phyloP scores from a whole-genome alignment of 2,113 vertebrate species.

The Pagrus major region DNA sequence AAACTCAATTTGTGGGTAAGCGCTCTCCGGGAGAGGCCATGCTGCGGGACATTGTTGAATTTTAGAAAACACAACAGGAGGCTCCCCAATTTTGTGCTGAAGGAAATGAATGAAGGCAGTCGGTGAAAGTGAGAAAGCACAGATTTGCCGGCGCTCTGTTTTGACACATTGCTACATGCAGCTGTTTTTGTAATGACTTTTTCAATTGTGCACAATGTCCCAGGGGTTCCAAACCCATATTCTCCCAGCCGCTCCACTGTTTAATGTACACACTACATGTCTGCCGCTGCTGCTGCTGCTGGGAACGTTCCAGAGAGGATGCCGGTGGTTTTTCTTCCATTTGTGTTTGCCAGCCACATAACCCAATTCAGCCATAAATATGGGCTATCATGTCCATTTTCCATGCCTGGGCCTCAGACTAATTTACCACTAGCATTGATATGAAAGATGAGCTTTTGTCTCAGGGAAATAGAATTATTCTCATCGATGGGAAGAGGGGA shows the following conservation, averaged over 20 bases:
- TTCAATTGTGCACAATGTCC: conserved; percentile 41
- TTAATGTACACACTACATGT: conserved; percentile 58
- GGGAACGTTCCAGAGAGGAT: conserved; percentile 63
- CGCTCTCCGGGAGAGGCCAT: conserved; percentile 4
- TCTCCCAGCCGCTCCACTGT: conserved; percentile 30
- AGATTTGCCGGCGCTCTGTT: conserved; percentile 1
- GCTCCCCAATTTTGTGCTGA: background rate
- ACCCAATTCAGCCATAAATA: conserved; percentile 76
- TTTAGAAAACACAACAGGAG: background rate
- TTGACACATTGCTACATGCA: conserved; percentile 13
- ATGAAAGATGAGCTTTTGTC: conserved; percentile 74
- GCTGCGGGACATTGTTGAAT: background rate
- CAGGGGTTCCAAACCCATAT: conserved; percentile 41
- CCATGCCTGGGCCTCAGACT: conserved; percentile 68
- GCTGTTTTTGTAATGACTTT: conserved; percentile 43
- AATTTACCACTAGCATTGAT: conserved; percentile 69
- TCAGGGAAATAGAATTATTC: conserved; percentile 74
- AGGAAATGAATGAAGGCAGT: conserved; percentile 15
- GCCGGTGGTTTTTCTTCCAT: conserved; percentile 63
- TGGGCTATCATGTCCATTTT: conserved; percentile 77
- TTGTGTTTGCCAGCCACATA: conserved; percentile 71
- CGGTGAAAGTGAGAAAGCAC: conserved; percentile 3
- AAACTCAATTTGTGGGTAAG: conserved; percentile 24
- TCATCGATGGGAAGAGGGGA: conserved; percentile 62
- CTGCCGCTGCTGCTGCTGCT: conserved; percentile 32